These are phyloP conservation scores for Lamellibrachia luymesi DNA, from an alignment of 1,140 invertebrate genomes.

Conservation along the genomic window DNA sequence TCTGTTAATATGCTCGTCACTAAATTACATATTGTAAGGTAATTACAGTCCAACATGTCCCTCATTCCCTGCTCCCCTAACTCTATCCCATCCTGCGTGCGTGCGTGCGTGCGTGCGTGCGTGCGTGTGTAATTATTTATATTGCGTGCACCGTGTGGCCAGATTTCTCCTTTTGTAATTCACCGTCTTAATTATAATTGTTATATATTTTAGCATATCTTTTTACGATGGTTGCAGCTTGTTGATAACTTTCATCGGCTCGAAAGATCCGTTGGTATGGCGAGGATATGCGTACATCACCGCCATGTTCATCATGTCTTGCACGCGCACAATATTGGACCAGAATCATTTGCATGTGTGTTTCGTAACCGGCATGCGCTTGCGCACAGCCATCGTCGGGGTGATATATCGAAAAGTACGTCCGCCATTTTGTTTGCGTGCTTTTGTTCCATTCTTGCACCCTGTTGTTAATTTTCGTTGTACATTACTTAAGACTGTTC, in stretches of 20 bases:
- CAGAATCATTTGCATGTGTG: slow-evolving; percentile 48
- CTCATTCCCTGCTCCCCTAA: no score
- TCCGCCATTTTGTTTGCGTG: neutral
- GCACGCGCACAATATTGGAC: slow-evolving; percentile 82
- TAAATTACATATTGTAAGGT: no score
- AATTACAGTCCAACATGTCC: no score
- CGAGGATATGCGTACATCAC: slow-evolving; percentile 82
- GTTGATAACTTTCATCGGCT: slow-evolving; percentile 49
- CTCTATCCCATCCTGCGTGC: no score
- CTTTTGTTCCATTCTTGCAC: slow-evolving; percentile 9
- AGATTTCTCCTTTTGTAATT: neutral
- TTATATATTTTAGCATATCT: neutral
- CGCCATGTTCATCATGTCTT: slow-evolving; percentile 73
- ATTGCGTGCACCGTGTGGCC: neutral
- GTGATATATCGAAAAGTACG: slow-evolving; percentile 26
- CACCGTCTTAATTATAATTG: neutral
- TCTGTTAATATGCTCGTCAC: no score
- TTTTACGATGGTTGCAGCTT: neutral
- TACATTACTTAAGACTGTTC: neutral
- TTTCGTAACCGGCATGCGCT: slow-evolving; percentile 21
- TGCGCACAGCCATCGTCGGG: slow-evolving; percentile 15
- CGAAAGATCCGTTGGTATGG: slow-evolving; percentile 64
- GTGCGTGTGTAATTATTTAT: neutral
- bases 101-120: no score
- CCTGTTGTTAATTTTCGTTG: slow-evolving; percentile 47